These are phyloP conservation scores for Lepidurus apus DNA, from an alignment of 1,140 invertebrate genomes.

Conservation along the genomic window DNA sequence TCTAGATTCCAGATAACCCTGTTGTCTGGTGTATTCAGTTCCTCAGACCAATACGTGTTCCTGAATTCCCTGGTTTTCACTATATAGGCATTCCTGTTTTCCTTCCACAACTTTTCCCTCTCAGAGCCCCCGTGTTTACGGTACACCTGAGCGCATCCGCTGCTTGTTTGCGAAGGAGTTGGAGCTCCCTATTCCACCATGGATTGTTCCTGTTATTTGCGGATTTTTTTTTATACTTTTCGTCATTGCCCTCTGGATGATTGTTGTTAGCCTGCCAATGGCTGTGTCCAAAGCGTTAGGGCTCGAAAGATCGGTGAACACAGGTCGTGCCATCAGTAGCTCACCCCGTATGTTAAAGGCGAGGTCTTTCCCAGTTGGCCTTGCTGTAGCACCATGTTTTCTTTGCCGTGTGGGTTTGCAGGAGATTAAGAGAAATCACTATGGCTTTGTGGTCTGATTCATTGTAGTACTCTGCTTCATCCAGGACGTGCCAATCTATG, in stretches of 20 bases:
- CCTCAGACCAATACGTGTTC: not conserved
- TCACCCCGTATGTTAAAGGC: not conserved
- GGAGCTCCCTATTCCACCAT: not conserved
- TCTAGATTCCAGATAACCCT: slow-evolving; percentile 1
- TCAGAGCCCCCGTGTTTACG: not conserved
- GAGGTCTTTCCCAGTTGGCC: not conserved
- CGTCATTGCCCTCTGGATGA: not conserved
- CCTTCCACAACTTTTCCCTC: slow-evolving; percentile 22
- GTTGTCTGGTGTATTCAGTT: not conserved
- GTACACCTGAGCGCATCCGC: not conserved
- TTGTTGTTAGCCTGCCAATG: not conserved
- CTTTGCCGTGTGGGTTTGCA: not conserved
- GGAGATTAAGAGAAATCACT: not conserved
- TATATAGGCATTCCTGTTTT: not conserved
- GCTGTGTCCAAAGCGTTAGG: not conserved
- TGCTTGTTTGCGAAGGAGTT: not conserved
- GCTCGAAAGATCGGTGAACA: not conserved
- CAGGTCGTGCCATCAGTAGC: not conserved
- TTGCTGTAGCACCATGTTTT: not conserved
- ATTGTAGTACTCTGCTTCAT: not conserved
- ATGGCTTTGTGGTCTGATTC: slow-evolving; percentile 26
- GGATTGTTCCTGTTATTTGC: not conserved
- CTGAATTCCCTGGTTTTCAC: not conserved
- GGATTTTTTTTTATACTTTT: not conserved
- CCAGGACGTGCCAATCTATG: not conserved